Percentiles rank a stretch among this genome's conserved stretches.
Evolutionary conservation across 2,888 invertebrate species (phyloP).

Genomic region (Loripinus fragilis): DNA sequence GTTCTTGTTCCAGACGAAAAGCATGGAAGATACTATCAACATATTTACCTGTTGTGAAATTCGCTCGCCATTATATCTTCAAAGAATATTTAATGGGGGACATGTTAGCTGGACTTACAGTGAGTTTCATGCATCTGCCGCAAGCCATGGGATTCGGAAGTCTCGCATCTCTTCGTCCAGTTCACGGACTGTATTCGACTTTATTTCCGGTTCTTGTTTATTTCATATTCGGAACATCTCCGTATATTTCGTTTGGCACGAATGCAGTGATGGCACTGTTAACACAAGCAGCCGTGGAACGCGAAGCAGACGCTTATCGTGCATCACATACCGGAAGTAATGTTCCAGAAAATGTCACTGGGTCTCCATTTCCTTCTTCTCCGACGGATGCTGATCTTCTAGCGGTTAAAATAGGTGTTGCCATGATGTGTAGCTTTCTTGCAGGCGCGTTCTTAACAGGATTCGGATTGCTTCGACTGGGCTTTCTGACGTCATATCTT

Average conservation of each 20-base stretch:
- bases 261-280: slow-evolving; percentile 77
- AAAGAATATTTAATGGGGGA: slow-evolving; percentile 68
- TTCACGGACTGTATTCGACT: slow-evolving; percentile 74
- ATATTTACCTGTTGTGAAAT: slow-evolving; percentile 57
- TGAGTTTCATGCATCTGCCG: slow-evolving; percentile 78
- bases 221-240: slow-evolving; percentile 74
- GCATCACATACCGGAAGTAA: neutral
- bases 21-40: slow-evolving; percentile 16
- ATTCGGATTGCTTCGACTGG: slow-evolving; percentile 66
- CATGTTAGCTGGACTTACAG: slow-evolving; percentile 73
- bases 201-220: slow-evolving; percentile 77
- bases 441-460: slow-evolving; percentile 62
- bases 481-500: slow-evolving; percentile 70
- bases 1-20: slow-evolving; percentile 21
- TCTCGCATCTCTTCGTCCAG: slow-evolving; percentile 72
- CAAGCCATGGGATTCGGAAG: slow-evolving; percentile 78
- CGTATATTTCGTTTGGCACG: slow-evolving; percentile 75
- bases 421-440: slow-evolving; percentile 50
- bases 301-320: slow-evolving; percentile 43
- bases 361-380: neutral
- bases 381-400: slow-evolving; percentile 46
- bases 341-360: neutral
- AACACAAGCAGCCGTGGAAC: slow-evolving; percentile 68
- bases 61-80: slow-evolving; percentile 63
- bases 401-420: slow-evolving; percentile 37